phyloP scores from a whole-genome alignment of 1,140 invertebrate genomes.

The Trichogramma pretiosum region DNA sequence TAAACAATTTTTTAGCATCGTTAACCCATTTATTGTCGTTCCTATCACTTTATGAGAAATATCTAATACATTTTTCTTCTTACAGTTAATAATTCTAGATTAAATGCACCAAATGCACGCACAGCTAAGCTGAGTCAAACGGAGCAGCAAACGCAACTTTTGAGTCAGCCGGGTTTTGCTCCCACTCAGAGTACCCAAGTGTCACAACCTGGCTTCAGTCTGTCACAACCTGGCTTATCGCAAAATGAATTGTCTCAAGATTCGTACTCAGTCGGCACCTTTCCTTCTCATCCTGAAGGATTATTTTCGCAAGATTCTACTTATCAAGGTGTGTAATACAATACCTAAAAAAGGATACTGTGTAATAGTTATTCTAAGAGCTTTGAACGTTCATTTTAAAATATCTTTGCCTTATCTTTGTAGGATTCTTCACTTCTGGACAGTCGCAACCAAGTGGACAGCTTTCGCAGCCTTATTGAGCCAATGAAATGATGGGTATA shows the following conservation, averaged over 20 bases:
- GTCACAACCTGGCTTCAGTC: constrained; percentile 60
- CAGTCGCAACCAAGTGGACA: constrained; percentile 51
- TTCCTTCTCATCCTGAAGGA: constrained; percentile 89
- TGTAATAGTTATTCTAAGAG: neutral
- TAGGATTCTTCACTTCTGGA: constrained; percentile 54
- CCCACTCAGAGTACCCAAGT: constrained; percentile 62
- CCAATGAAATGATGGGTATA: constrained; percentile 37
- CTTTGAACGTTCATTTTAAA: neutral
- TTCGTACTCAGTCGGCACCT: constrained; percentile 74
- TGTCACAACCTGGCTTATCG: constrained; percentile 58
- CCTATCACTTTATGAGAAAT: neutral
- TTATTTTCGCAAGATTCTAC: constrained; percentile 91
- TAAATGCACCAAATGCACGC: too few species aligned
- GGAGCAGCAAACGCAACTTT: constrained; percentile 51
- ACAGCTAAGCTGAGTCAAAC: constrained; percentile 39
- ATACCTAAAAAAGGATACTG: too few species aligned
- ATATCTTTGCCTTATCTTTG: neutral
- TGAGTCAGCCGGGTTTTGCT: constrained; percentile 52
- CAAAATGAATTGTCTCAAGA: constrained; percentile 82
- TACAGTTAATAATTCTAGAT: too few species aligned
- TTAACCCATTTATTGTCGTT: neutral
- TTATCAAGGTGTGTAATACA: constrained; percentile 59
- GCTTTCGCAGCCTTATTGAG: constrained; percentile 54
- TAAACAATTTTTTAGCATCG: too few species aligned
- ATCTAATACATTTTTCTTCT: too few species aligned